phyloP scores from a whole-genome alignment of 2,888 invertebrate genomes.

The Petrolisthes cinctipes region DNA sequence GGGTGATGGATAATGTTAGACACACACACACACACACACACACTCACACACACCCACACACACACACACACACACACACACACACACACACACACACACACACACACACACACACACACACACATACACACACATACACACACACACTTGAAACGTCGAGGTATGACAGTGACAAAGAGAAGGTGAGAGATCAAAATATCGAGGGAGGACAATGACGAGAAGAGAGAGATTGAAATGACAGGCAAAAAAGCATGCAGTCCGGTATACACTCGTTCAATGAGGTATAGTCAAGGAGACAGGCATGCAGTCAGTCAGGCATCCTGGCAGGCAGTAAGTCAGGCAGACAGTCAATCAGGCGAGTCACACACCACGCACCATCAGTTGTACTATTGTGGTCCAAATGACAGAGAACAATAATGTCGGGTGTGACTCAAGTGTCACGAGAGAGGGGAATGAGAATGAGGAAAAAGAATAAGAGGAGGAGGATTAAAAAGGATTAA shows the following conservation, averaged over 20 bases:
- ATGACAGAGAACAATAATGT: background rate
- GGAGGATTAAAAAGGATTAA: background rate
- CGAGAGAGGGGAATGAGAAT: background rate
- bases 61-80: too few species aligned
- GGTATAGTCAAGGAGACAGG: background rate
- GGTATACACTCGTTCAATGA: background rate
- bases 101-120: too few species aligned
- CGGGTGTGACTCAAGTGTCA: too few species aligned
- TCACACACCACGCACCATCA: background rate
- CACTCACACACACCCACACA: too few species aligned
- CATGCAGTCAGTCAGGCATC: background rate
- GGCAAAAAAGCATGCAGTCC: background rate
- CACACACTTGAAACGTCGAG: too few species aligned
- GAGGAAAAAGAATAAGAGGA: background rate
- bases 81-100: too few species aligned
- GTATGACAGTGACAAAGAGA: too few species aligned
- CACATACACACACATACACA: too few species aligned
- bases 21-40: too few species aligned
- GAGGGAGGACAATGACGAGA: too few species aligned
- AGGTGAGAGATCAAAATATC: too few species aligned
- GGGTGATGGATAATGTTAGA: too few species aligned
- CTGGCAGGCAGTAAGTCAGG: background rate
- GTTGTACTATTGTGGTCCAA: background rate
- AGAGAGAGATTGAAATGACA: background rate
- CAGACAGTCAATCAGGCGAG: background rate